Base-by-base conservation (phyloP, 2,113 vertebrate genomes). In the Myanophis thanlyinensis region DNA sequence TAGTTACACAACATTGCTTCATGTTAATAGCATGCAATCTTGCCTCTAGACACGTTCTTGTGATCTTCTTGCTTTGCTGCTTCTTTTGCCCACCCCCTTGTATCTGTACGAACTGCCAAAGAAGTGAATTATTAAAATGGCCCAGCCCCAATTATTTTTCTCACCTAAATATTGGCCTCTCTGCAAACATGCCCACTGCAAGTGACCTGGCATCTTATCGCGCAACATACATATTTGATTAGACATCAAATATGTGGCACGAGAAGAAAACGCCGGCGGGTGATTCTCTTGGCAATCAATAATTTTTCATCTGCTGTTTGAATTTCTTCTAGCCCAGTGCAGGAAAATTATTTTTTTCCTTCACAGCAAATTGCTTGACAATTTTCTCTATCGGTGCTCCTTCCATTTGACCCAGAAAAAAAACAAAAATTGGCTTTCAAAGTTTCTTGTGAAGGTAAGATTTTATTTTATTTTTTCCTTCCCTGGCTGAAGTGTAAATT, bases 401-500 rank as follows among this genome's bases (percentile, higher is more conserved):
- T 62, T 62, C 59, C 59, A 30, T 62, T 30, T 62, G 27, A 62
- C 25, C 25, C 25, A 30, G 30, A 62, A 62, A n/a, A n/a, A n/a
- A n/a, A n/a, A n/a, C n/a, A n/a, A n/a, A 27, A 62, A 62, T 30
- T 62, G 9, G 9, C 27, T 30, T 62, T 62, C 59, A 62, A 30
- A 59, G 56, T 59, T 59, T 59, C 59, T 30, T 62, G 10, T 11
- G 27, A 62, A 62, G 27, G 59, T 12, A 30, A 62, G 56, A 59
- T 30, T 30, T n/a, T n/a, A n/a, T n/a, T n/a, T n/a, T n/a, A n/a
- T n/a, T 11, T 3, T 11, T 20, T 13, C 0, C 5, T 5, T 1
- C 20, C 56, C 56, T 4, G 27, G 2, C 10, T 62, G 10, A 30
- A 62, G 4, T 12, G 3, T 30, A 54, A 6, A 10, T 30, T 30